phyloP scores from a whole-genome alignment of 2,888 invertebrate species.

The Teinopalpus imperialis region DNA sequence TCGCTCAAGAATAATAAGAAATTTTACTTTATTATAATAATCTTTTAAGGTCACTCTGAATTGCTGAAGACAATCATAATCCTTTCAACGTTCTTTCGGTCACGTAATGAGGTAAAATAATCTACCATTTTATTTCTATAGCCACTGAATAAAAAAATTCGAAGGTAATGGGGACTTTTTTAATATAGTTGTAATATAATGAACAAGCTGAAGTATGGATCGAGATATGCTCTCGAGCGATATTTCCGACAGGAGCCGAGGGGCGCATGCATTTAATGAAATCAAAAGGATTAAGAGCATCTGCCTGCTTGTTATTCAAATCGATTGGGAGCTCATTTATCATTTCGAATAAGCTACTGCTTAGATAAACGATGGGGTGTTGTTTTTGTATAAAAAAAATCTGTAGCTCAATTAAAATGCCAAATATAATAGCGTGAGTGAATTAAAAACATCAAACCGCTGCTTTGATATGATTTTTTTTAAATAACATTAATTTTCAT shows the following conservation, averaged over 20 bases:
- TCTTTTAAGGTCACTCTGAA: constrained; percentile 29
- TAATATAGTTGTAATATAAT: constrained; percentile 58
- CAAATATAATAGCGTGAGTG: constrained; percentile 22
- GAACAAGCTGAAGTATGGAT: constrained; percentile 62
- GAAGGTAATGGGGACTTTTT: constrained; percentile 30
- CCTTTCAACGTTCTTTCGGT: constrained; percentile 46
- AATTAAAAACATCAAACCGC: too few species aligned
- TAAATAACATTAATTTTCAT: too few species aligned
- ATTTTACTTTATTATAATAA: constrained; percentile 31
- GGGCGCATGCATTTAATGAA: constrained; percentile 81
- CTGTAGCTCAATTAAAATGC: constrained; percentile 67
- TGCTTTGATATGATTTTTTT: too few species aligned
- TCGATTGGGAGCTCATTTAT: constrained; percentile 80
- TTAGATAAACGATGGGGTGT: constrained; percentile 75
- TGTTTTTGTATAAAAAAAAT: constrained; percentile 67
- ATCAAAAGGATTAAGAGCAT: constrained; percentile 82
- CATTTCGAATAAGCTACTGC: constrained; percentile 80
- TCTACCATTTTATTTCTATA: constrained; percentile 31
- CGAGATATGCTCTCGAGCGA: constrained; percentile 70
- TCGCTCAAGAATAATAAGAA: constrained; percentile 32
- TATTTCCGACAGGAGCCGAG: constrained; percentile 78
- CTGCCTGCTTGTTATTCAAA: constrained; percentile 82
- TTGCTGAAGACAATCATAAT: constrained; percentile 45
- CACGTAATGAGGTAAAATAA: constrained; percentile 53
- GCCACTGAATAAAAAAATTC: constrained; percentile 27